Evolutionary conservation across 2,888 invertebrate genomes (phyloP).

Genomic region (Platycheirus rosarum): DNA sequence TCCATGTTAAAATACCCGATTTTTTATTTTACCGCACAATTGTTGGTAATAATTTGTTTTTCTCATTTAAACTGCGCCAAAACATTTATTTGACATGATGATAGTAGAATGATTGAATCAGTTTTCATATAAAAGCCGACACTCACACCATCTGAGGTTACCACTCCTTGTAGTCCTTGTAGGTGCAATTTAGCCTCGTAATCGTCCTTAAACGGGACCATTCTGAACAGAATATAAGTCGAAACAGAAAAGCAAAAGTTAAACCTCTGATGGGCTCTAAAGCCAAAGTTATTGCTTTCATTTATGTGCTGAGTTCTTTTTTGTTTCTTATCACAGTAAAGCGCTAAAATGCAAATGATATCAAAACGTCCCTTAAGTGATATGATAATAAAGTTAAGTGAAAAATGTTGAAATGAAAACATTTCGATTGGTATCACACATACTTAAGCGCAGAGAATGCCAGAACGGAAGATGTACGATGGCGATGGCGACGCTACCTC

Average conservation of each 20-base stretch:
- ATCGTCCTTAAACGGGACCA: slow-evolving; percentile 19
- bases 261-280: slow-evolving; percentile 20
- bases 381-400: slow-evolving; percentile 69
- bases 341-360: slow-evolving; percentile 50
- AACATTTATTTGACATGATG: neutral
- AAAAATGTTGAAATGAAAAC: slow-evolving; percentile 51
- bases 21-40: neutral
- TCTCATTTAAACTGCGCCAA: neutral
- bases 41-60: neutral
- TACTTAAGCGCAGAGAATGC: neutral
- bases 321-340: slow-evolving; percentile 9
- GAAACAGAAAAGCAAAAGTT: slow-evolving; percentile 16
- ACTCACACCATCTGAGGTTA: slow-evolving; percentile 41
- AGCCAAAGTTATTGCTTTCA: slow-evolving; percentile 21
- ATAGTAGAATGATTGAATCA: slow-evolving; percentile 49
- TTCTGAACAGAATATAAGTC: slow-evolving; percentile 25
- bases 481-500: neutral
- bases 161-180: slow-evolving; percentile 11
- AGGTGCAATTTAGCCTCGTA: slow-evolving; percentile 8
- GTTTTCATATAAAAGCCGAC: slow-evolving; percentile 59
- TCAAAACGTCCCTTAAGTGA: slow-evolving; percentile 58
- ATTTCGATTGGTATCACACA: slow-evolving; percentile 47
- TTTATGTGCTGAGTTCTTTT: slow-evolving; percentile 13
- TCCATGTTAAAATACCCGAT: too few species aligned
- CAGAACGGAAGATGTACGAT: neutral